phyloP scores from a whole-genome alignment of 1,140 invertebrate species.

The Campoletis sonorensis region DNA sequence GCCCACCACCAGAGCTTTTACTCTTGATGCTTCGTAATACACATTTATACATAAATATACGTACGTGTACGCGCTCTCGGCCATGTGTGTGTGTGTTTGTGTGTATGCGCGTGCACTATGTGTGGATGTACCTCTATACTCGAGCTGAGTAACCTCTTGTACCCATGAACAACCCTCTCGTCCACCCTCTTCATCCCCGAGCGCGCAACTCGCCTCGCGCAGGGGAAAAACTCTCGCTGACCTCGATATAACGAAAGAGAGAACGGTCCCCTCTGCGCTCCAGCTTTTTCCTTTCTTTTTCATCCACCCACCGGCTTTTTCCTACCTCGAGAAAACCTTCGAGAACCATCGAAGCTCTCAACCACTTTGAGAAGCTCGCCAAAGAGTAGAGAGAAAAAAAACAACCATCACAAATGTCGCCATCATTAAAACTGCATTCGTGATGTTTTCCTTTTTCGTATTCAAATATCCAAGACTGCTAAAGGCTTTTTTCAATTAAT shows the following conservation, averaged over 20 bases:
- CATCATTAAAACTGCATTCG: too few species aligned
- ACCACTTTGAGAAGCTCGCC: neutral
- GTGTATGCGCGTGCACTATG: neutral
- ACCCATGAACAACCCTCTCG: constrained; percentile 36
- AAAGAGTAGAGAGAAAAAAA: neutral
- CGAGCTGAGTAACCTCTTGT: neutral
- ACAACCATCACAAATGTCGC: neutral
- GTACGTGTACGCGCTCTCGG: too few species aligned
- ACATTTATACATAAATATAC: neutral
- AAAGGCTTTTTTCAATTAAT: too few species aligned
- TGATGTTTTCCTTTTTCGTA: too few species aligned
- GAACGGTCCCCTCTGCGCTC: neutral
- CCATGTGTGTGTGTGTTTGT: too few species aligned
- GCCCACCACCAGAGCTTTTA: constrained; percentile 63
- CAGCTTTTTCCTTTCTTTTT: constrained; percentile 30
- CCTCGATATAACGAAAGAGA: constrained; percentile 68
- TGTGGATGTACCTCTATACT: neutral
- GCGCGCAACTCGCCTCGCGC: constrained; percentile 71
- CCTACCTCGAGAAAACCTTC: neutral
- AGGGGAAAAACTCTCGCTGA: constrained; percentile 75
- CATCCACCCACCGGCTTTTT: neutral
- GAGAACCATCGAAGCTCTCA: neutral
- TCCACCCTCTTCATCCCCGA: constrained; percentile 63
- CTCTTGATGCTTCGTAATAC: constrained; percentile 12
- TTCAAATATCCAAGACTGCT: too few species aligned